phyloP scores from a whole-genome alignment of 2,888 invertebrate genomes.

The Rotaria socialis region DNA sequence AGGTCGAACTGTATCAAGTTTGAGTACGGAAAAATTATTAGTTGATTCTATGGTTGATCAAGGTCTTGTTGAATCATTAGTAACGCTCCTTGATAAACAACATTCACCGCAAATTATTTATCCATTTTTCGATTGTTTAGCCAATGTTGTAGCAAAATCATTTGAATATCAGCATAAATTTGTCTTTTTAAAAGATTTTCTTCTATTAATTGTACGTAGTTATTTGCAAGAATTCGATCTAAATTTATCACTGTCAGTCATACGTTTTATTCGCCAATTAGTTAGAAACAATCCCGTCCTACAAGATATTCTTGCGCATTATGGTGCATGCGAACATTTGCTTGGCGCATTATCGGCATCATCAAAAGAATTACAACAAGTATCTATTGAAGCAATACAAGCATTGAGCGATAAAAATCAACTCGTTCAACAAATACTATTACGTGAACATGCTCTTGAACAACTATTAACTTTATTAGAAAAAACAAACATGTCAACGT shows the following conservation, averaged over 20 bases:
- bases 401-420: slow-evolving; percentile 53
- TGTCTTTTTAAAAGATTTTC: not conserved
- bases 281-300: not conserved
- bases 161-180: not conserved
- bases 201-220: not conserved
- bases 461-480: slow-evolving; percentile 55
- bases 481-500: slow-evolving; percentile 48
- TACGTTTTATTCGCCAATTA: slow-evolving; percentile 3
- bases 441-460: slow-evolving; percentile 52
- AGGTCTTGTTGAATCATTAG: not conserved
- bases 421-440: slow-evolving; percentile 52
- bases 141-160: not conserved
- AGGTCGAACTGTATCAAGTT: not conserved
- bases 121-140: slow-evolving; percentile 6
- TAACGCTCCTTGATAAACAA: not conserved
- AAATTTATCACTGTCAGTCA: not conserved
- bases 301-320: not conserved
- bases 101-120: not conserved
- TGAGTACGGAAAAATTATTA: not conserved
- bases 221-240: slow-evolving; percentile 15
- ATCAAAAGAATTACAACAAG: slow-evolving; percentile 53
- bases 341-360: not conserved
- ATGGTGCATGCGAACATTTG: slow-evolving; percentile 25
- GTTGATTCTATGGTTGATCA: not conserved
- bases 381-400: slow-evolving; percentile 55